Percentiles rank a stretch among this genome's conserved stretches.
These are phyloP conservation scores for Fregata magnificens DNA, from an alignment of 2,113 vertebrate genomes.

Conservation along the genomic window DNA sequence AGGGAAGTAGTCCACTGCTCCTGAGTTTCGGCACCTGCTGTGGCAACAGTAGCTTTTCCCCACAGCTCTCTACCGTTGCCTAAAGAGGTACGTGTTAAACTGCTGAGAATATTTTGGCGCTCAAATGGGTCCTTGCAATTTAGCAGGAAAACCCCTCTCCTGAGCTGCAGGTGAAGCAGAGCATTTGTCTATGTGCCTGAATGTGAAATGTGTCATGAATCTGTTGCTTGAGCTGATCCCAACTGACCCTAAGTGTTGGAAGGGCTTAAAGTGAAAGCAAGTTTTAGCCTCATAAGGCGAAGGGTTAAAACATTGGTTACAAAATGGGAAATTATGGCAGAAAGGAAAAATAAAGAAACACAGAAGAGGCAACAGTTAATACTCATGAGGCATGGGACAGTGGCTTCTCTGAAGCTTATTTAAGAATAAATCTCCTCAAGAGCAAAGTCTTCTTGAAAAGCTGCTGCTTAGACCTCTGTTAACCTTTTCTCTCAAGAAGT, in stretches of 20 bases:
- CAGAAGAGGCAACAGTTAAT: neutral
- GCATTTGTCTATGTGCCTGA: neutral
- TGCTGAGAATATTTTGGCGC: neutral
- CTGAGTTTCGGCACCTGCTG: neutral
- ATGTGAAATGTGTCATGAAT: neutral
- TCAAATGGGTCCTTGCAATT: neutral
- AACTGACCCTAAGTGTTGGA: neutral
- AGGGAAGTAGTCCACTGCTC: neutral
- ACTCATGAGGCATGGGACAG: neutral
- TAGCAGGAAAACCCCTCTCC: neutral
- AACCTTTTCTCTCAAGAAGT: conserved; percentile 14
- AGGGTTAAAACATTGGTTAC: neutral
- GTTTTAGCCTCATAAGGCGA: neutral
- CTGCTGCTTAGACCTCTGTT: neutral
- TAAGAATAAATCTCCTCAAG: neutral
- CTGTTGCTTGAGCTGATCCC: neutral
- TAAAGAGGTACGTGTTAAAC: neutral
- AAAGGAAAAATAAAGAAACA: neutral
- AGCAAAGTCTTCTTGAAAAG: neutral
- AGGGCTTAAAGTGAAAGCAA: neutral
- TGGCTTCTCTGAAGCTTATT: neutral
- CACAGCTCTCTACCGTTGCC: neutral
- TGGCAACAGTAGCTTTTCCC: neutral
- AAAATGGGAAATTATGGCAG: neutral
- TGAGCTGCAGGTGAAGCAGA: neutral